These are phyloP conservation scores for Pangasius sanitwongsei DNA, from an alignment of 2,797 vertebrate genomes.

Conservation along the genomic window DNA sequence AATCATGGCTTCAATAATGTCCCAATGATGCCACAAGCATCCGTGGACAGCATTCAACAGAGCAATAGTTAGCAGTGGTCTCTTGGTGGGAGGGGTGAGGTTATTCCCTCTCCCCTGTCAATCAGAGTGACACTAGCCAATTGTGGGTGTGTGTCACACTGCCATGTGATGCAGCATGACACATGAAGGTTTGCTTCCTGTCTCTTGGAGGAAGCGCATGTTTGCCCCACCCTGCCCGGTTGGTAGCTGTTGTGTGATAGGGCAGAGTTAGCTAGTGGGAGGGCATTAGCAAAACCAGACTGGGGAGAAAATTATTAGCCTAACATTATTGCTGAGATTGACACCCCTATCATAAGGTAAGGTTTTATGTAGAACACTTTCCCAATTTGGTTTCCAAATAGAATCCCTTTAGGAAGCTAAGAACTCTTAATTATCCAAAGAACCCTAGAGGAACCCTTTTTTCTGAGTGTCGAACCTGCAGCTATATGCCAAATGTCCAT, in stretches of 20 bases:
- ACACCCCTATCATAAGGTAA: no score
- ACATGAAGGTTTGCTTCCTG: background rate
- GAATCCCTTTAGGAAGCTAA: background rate
- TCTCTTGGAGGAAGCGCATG: background rate
- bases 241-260: background rate
- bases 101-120: background rate
- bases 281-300: background rate
- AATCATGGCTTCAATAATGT: background rate
- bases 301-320: background rate
- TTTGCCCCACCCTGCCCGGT: background rate
- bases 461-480: background rate
- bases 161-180: background rate
- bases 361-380: background rate
- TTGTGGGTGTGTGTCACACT: background rate
- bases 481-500: background rate
- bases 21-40: background rate
- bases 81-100: background rate
- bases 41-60: background rate
- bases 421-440: background rate
- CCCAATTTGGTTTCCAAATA: background rate
- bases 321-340: background rate
- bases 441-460: background rate
- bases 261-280: background rate
- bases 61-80: background rate
- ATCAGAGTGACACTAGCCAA: background rate